Conservation (phyloP, 2,888 invertebrate genomes). For the Lycaena phlaeas region DNA sequence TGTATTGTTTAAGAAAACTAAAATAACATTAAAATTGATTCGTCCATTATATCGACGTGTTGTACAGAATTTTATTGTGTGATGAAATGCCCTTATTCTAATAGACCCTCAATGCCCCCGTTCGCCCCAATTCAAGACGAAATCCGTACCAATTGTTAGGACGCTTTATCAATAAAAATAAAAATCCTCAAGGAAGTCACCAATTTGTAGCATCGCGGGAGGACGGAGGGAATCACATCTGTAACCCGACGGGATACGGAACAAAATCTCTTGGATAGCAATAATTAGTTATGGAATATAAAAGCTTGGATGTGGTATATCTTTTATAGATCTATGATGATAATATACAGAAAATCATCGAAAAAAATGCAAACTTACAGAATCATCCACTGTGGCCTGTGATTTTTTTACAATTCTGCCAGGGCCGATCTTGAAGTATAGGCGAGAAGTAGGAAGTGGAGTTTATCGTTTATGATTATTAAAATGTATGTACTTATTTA, state of each 20-base stretch:
- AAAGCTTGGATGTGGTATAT: not conserved
- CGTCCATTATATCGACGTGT: no score
- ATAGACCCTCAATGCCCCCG: constrained; percentile 19
- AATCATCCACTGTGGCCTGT: no score
- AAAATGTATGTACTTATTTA: no score
- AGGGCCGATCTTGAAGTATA: no score
- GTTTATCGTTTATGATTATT: no score
- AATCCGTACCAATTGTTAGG: constrained; percentile 62
- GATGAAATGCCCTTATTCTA: constrained; percentile 14
- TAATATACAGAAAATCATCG: not conserved
- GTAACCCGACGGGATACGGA: constrained; percentile 12
- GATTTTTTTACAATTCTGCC: no score
- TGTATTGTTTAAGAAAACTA: no score
- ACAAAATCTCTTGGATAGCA: constrained; percentile 5
- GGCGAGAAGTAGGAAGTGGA: no score
- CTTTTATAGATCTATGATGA: not conserved
- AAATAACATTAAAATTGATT: no score
- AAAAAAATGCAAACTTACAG: no score
- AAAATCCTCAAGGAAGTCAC: constrained; percentile 63
- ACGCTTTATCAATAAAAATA: constrained; percentile 68
- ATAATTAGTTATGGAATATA: constrained; percentile 4
- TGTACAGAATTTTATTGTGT: constrained; percentile 5
- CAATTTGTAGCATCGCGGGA: constrained; percentile 45
- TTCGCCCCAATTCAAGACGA: constrained; percentile 47
- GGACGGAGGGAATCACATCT: constrained; percentile 12